Percentiles rank a stretch among this genome's conserved stretches.
These are phyloP conservation scores for Peucedramus taeniatus DNA, from an alignment of 2,113 vertebrate genomes.

Conservation along the genomic window DNA sequence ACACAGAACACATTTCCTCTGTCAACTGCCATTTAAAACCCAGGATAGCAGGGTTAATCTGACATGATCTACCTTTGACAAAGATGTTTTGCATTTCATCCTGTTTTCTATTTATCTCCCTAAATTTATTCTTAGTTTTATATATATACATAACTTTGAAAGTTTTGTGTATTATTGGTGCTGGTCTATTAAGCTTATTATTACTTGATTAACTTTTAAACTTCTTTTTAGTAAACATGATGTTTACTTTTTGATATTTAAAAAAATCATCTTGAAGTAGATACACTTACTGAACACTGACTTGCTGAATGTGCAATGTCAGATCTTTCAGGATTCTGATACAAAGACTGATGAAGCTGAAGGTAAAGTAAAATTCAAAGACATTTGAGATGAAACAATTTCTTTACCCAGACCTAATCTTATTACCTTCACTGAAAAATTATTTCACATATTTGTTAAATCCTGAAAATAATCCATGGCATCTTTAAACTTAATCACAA, in stretches of 20 bases:
- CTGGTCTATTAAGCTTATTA: background rate
- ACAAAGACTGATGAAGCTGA: background rate
- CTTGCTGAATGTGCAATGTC: background rate
- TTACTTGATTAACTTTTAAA: background rate
- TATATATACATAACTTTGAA: background rate
- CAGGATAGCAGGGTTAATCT: background rate
- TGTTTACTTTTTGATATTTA: background rate
- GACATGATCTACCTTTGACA: background rate
- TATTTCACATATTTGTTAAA: background rate
- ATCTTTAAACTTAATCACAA: background rate
- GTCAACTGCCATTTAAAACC: slow-evolving; percentile 29
- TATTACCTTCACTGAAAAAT: background rate
- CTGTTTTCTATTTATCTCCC: background rate
- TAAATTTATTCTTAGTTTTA: background rate
- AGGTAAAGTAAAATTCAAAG: background rate
- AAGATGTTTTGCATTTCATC: background rate
- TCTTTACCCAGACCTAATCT: background rate
- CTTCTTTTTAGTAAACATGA: background rate
- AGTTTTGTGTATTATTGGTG: background rate
- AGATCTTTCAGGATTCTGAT: background rate
- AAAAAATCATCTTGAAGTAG: background rate
- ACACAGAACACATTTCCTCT: slow-evolving; percentile 18
- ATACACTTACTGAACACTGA: background rate
- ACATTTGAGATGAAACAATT: background rate
- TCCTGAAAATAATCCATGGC: background rate